Percentiles rank a stretch among this genome's conserved stretches.
phyloP scores from a whole-genome alignment of 2,797 vertebrate genomes.

The Dendrocincla tyrannina region DNA sequence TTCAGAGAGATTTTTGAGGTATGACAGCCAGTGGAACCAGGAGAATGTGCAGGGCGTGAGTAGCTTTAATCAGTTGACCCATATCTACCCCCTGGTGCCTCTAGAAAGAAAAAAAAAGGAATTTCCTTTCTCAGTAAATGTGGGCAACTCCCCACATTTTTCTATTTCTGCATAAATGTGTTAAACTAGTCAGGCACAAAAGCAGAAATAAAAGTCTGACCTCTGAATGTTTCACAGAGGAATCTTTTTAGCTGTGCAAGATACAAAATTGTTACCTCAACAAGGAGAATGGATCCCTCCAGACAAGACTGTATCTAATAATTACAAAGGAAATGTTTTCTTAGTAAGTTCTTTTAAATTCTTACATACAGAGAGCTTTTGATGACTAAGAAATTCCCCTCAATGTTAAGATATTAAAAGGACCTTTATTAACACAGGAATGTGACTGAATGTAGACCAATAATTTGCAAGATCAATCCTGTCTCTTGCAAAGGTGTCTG shows the following conservation, averaged over 20 bases:
- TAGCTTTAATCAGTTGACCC: background rate
- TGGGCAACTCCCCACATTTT: background rate
- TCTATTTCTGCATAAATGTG: background rate
- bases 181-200: background rate
- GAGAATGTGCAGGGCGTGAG: background rate
- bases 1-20: background rate
- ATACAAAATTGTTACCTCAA: background rate
- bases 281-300: background rate
- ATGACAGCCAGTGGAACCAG: background rate
- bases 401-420: background rate
- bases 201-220: background rate
- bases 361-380: background rate
- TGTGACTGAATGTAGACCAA: background rate
- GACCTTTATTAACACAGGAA: background rate
- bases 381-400: background rate
- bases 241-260: background rate
- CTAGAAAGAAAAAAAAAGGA: background rate
- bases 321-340: background rate
- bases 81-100: background rate
- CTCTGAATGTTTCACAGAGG: background rate
- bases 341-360: background rate
- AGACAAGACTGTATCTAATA: background rate
- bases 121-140: background rate
- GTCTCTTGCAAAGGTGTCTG: background rate
- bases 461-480: background rate